These are phyloP conservation scores for Alectura lathami DNA, from an alignment of 2,113 vertebrate species.

Conservation along the genomic window DNA sequence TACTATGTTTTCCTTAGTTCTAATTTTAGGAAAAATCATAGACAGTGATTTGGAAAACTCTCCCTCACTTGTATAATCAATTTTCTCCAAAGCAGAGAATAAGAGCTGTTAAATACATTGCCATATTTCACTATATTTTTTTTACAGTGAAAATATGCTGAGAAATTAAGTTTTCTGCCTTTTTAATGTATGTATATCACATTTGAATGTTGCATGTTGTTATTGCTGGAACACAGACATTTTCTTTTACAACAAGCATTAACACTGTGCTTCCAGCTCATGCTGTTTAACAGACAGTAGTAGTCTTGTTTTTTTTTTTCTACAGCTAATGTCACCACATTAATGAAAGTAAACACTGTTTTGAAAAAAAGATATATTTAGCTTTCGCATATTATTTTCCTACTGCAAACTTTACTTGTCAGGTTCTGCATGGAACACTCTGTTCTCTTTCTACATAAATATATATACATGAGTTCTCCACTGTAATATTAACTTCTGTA, in stretches of 20 bases:
- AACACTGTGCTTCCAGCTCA: background rate
- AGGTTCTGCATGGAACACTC: background rate
- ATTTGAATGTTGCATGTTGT: background rate
- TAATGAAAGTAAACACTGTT: background rate
- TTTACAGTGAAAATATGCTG: background rate
- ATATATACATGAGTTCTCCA: too few species aligned
- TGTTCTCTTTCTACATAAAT: too few species aligned
- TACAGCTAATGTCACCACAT: background rate
- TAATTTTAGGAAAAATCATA: background rate
- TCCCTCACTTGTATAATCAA: background rate
- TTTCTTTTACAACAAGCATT: background rate
- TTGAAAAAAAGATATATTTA: background rate
- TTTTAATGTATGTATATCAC: background rate
- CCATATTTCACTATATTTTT: background rate
- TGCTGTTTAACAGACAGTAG: background rate
- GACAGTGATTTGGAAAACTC: background rate
- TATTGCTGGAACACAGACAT: background rate
- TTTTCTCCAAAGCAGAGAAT: background rate
- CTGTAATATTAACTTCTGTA: too few species aligned
- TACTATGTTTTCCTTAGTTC: background rate
- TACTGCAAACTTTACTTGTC: background rate
- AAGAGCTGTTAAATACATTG: background rate
- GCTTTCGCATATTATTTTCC: background rate
- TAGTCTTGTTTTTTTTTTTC: background rate
- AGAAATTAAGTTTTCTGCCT: background rate